Conservation (phyloP, 2,113 vertebrate genomes). For the Caretta caretta region DNA sequence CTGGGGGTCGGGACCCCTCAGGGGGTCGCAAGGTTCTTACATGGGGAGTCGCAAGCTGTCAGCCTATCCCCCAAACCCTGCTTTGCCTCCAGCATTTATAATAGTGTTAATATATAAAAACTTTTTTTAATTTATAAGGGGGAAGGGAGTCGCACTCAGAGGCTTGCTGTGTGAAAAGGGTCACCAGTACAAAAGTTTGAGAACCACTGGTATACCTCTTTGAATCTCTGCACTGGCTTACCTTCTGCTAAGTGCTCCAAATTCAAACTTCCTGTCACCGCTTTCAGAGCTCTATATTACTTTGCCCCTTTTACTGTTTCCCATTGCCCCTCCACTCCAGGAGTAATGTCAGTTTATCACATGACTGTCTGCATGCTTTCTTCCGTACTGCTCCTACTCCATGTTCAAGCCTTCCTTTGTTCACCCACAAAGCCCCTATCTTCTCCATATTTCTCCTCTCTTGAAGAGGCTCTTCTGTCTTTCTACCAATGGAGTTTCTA, state of each 20-base stretch:
- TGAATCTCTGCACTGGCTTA: not conserved
- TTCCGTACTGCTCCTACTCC: not conserved
- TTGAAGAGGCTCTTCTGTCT: not conserved
- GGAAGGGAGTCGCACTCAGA: no score
- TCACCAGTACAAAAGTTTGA: no score
- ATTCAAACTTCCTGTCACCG: not conserved
- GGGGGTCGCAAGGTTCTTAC: no score
- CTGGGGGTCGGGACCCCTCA: no score
- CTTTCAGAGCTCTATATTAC: not conserved
- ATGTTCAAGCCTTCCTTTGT: not conserved
- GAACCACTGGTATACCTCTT: not conserved
- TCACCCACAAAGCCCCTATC: not conserved
- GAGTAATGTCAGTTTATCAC: not conserved
- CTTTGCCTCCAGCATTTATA: no score
- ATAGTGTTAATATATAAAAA: no score
- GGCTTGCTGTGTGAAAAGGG: no score
- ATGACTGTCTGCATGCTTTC: not conserved
- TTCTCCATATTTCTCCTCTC: not conserved
- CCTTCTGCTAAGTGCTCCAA: not conserved
- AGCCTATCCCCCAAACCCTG: no score
- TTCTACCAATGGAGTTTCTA: slow-evolving; percentile 11
- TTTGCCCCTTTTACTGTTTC: not conserved
- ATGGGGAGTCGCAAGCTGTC: no score
- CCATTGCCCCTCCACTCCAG: not conserved
- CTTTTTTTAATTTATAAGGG: no score